A percentile compares a stretch with the other conserved stretches of the same genome.
Conservation (phyloP, 2,797 vertebrate species). For the Gephyroberyx darwinii region DNA sequence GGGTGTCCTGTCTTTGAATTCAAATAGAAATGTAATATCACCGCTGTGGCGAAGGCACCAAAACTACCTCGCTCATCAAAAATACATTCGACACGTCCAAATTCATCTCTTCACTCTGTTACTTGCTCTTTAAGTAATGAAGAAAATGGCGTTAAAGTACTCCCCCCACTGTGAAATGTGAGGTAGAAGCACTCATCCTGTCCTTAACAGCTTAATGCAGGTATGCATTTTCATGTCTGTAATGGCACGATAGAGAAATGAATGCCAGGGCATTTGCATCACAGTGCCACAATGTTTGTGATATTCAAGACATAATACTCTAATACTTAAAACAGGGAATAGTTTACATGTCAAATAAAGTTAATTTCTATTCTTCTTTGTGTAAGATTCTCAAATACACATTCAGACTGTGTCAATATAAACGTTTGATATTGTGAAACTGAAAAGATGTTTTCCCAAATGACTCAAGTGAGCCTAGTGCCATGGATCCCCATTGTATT, state of each 20-base stretch:
- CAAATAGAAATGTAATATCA: slow-evolving; percentile 54
- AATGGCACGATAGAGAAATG: not conserved
- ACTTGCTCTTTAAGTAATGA: slow-evolving; percentile 60
- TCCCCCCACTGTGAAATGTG: slow-evolving; percentile 27
- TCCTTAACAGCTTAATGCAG: slow-evolving; percentile 41
- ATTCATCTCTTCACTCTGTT: slow-evolving; percentile 58
- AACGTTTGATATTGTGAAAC: no score
- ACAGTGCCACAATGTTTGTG: slow-evolving; percentile 15
- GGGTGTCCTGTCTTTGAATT: slow-evolving; percentile 36
- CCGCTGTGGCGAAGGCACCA: slow-evolving; percentile 41
- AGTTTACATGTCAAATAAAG: no score
- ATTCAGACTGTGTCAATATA: no score
- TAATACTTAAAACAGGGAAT: not conserved
- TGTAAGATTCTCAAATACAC: no score
- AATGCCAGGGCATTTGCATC: slow-evolving; percentile 11
- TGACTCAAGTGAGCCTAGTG: no score
- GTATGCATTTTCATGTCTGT: slow-evolving; percentile 13
- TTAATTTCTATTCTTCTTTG: no score
- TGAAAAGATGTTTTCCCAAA: no score
- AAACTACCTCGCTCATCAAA: slow-evolving; percentile 63
- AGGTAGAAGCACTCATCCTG: slow-evolving; percentile 35
- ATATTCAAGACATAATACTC: not conserved
- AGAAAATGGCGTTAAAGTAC: slow-evolving; percentile 63
- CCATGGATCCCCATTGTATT: no score
- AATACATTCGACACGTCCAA: slow-evolving; percentile 61